Evolutionary conservation across 1,140 invertebrate genomes (phyloP).

Genomic region (Oryzaephilus surinamensis): DNA sequence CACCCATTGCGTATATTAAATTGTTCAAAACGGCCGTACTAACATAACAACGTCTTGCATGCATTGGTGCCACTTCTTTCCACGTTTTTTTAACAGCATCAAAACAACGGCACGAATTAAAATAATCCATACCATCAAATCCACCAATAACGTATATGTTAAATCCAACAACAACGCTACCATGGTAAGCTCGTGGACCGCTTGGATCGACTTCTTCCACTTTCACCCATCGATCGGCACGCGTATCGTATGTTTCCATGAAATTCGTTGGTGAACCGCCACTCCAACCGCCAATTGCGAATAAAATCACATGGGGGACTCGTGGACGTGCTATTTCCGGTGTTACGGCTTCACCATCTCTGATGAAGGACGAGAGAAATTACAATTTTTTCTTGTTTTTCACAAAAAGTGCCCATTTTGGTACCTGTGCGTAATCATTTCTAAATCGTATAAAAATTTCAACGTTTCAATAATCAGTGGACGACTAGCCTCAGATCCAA

Average conservation of each 20-base stretch:
- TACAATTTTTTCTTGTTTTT: background rate
- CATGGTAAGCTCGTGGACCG: conserved; percentile 62
- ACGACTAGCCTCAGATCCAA: conserved; percentile 49
- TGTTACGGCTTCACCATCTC: conserved; percentile 47
- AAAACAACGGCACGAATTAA: conserved; percentile 55
- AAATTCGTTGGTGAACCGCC: conserved; percentile 57
- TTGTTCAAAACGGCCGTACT: conserved; percentile 51
- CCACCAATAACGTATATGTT: conserved; percentile 62
- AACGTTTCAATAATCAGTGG: conserved; percentile 65
- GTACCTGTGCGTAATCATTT: conserved; percentile 49
- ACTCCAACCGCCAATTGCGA: conserved; percentile 69
- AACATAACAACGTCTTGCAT: conserved; percentile 52
- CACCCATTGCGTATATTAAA: conserved; percentile 63
- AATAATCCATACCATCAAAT: conserved; percentile 53
- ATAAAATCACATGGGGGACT: conserved; percentile 57
- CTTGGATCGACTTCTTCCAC: conserved; percentile 48
- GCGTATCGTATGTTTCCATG: conserved; percentile 67
- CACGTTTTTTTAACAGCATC: conserved; percentile 51
- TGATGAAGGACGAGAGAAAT: conserved; percentile 17
- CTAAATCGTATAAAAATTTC: conserved; percentile 62
- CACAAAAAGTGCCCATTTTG: background rate
- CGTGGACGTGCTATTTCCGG: conserved; percentile 54
- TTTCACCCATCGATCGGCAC: conserved; percentile 64
- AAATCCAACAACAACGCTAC: conserved; percentile 51
- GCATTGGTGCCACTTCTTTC: conserved; percentile 56